These are phyloP conservation scores for Mallateleia sp. DNA, from an alignment of 2,888 invertebrate genomes.

Conservation along the genomic window DNA sequence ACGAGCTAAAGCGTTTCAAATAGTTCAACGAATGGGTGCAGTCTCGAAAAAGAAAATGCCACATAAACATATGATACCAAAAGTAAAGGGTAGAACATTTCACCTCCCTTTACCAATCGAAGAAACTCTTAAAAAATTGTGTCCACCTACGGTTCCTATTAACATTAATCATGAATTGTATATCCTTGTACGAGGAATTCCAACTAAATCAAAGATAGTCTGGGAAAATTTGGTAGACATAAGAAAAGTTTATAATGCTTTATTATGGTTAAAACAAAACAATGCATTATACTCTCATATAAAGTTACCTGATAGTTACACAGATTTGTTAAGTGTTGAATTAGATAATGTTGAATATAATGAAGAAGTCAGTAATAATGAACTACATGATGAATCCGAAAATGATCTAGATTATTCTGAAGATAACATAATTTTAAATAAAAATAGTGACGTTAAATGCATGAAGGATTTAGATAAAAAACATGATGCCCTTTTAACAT, in stretches of 20 bases:
- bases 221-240: constrained; percentile 84
- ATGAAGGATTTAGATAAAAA: constrained; percentile 19
- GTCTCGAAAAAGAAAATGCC: no score
- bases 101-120: no score
- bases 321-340: constrained; percentile 51
- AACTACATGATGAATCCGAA: no score
- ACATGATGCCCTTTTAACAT: constrained; percentile 39
- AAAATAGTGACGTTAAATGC: no score
- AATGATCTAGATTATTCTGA: no score
- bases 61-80: constrained; percentile 75
- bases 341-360: constrained; percentile 54
- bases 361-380: constrained; percentile 35
- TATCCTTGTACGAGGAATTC: constrained; percentile 84
- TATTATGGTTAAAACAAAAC: constrained; percentile 82
- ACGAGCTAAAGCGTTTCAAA: no score
- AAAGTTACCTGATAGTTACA: constrained; percentile 69
- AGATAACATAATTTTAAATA: no score
- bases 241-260: constrained; percentile 82
- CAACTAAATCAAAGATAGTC: constrained; percentile 82
- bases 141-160: constrained; percentile 80
- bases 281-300: constrained; percentile 83
- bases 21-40: no score
- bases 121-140: constrained; percentile 84
- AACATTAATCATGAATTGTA: constrained; percentile 84
- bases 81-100: constrained; percentile 82